Evolutionary conservation across 2,888 invertebrate genomes (phyloP).

Genomic region (Euplexia lucipara): DNA sequence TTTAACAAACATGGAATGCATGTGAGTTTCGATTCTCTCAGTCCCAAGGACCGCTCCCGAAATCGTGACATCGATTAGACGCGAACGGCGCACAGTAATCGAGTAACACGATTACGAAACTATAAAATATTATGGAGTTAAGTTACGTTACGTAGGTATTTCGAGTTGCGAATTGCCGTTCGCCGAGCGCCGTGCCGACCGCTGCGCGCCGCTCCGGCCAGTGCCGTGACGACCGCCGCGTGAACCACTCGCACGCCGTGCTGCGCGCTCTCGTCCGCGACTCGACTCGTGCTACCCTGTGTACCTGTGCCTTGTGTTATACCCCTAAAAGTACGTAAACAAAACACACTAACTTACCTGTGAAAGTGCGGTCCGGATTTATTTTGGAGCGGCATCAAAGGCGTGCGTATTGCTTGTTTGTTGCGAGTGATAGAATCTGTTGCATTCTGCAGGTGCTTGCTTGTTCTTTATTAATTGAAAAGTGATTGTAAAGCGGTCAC

Average conservation of each 20-base stretch:
- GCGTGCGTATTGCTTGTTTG: conserved; percentile 77
- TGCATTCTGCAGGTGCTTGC: conserved; percentile 88
- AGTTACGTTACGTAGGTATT: conserved; percentile 85
- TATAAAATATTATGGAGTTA: conserved; percentile 89
- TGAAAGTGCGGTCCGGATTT: conserved; percentile 83
- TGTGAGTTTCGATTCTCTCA: conserved; percentile 68
- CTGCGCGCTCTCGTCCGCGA: conserved; percentile 63
- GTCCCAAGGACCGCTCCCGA: conserved; percentile 80
- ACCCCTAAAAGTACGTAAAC: conserved; percentile 84
- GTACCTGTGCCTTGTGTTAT: conserved; percentile 82
- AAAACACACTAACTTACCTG: conserved; percentile 75
- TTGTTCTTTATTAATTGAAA: conserved; percentile 89
- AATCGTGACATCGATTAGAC: conserved; percentile 88
- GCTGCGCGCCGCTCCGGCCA: conserved; percentile 66
- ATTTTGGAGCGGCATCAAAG: conserved; percentile 75
- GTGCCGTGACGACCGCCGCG: conserved; percentile 76
- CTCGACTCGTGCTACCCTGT: conserved; percentile 75
- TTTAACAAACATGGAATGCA: conserved; percentile 69
- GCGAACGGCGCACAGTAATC: conserved; percentile 84
- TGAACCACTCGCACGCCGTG: conserved; percentile 59
- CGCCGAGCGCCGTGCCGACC: conserved; percentile 67
- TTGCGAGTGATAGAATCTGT: conserved; percentile 80
- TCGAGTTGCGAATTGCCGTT: conserved; percentile 84
- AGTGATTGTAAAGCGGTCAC: conserved; percentile 90
- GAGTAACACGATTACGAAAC: conserved; percentile 88